phyloP scores from a whole-genome alignment of 2,888 invertebrate species.

The Eueremaeus valkanovi region DNA sequence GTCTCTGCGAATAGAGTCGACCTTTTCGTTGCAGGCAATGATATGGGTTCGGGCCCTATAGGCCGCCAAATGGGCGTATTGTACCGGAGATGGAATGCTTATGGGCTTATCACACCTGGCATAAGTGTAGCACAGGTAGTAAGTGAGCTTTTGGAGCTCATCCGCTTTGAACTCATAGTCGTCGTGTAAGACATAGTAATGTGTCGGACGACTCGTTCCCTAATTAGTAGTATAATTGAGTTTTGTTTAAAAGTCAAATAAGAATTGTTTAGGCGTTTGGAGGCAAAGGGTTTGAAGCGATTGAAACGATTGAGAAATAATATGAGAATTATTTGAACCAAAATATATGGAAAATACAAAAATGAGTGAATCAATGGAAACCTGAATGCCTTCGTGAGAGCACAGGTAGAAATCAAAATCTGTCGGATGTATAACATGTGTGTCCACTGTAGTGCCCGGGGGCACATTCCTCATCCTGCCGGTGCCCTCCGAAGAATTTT shows the following conservation, averaged over 20 bases:
- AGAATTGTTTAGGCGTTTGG: neutral
- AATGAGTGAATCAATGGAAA: neutral
- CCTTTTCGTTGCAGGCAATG: constrained; percentile 37
- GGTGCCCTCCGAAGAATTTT: neutral
- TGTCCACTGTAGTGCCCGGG: constrained; percentile 83
- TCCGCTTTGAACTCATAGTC: constrained; percentile 45
- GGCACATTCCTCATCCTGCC: constrained; percentile 62
- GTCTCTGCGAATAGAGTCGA: too few species aligned
- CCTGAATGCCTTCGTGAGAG: constrained; percentile 59
- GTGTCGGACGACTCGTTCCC: constrained; percentile 49
- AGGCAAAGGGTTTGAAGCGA: neutral
- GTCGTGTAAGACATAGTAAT: constrained; percentile 47
- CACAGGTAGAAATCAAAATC: constrained; percentile 85
- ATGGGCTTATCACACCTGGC: constrained; percentile 49
- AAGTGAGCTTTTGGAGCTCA: constrained; percentile 46
- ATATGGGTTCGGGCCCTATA: constrained; percentile 43
- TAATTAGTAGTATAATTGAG: constrained; percentile 50
- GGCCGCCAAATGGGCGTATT: constrained; percentile 48
- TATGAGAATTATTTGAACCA: too few species aligned
- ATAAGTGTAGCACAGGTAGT: constrained; percentile 49
- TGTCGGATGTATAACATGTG: constrained; percentile 73
- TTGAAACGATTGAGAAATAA: neutral
- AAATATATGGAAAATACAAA: neutral
- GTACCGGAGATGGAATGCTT: constrained; percentile 50
- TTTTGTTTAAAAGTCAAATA: neutral